A percentile compares a stretch with the other conserved stretches of the same genome.
These are phyloP conservation scores for Adelosebastes latens DNA, from an alignment of 2,797 vertebrate species.

Conservation along the genomic window DNA sequence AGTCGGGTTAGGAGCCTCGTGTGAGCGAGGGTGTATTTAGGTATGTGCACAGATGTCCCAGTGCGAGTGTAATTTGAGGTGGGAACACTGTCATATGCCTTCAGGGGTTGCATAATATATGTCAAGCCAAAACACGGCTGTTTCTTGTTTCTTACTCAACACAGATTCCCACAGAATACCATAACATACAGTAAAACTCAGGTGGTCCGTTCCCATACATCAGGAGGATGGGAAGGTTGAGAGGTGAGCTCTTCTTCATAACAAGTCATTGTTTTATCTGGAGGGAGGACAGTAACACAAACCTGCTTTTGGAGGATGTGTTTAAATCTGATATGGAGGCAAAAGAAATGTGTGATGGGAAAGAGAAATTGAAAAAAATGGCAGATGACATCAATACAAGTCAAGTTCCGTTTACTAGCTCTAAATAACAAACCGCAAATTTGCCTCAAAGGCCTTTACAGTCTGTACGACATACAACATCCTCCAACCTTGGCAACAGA, in stretches of 20 bases:
- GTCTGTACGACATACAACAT: background rate
- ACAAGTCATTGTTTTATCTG: slow-evolving; percentile 47
- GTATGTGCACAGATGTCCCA: slow-evolving; percentile 25
- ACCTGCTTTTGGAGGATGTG: background rate
- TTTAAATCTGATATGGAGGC: background rate
- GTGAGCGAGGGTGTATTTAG: background rate
- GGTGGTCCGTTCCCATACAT: slow-evolving; percentile 52
- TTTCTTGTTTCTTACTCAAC: slow-evolving; percentile 43
- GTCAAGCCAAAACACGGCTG: slow-evolving; percentile 51
- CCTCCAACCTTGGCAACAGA: too few relatives aligned
- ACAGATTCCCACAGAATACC: slow-evolving; percentile 48
- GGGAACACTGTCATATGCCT: slow-evolving; percentile 45
- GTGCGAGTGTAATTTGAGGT: slow-evolving; percentile 57
- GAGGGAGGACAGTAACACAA: slow-evolving; percentile 11
- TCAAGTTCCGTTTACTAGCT: background rate
- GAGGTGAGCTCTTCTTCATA: slow-evolving; percentile 25
- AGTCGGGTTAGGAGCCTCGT: background rate
- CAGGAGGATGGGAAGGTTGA: background rate
- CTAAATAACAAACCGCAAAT: background rate
- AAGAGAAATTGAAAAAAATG: background rate
- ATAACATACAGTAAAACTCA: slow-evolving; percentile 36
- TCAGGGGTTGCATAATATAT: slow-evolving; percentile 57
- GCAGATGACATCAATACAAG: background rate
- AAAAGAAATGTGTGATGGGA: background rate
- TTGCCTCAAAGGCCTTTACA: background rate